Evolutionary conservation across 2,113 vertebrate genomes (phyloP).

Genomic region (Protobothrops mucrosquamatus): DNA sequence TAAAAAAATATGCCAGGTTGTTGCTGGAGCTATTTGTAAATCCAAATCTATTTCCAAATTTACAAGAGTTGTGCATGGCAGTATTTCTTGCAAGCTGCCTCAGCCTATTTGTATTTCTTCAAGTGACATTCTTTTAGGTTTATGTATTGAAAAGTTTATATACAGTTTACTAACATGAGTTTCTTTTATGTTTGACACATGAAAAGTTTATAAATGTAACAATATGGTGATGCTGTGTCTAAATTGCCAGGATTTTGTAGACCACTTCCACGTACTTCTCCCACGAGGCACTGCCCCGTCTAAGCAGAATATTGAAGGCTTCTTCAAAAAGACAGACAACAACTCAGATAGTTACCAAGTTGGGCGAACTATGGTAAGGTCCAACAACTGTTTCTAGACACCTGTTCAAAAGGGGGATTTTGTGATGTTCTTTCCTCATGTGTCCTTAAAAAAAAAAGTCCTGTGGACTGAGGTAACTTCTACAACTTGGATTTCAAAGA

Average conservation of each 20-base stretch:
- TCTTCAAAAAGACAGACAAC: slow-evolving; percentile 80
- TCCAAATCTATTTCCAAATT: not conserved
- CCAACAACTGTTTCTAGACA: not conserved
- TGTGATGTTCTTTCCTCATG: not conserved
- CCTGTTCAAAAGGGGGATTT: not conserved
- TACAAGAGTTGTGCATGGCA: not conserved
- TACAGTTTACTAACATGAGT: not conserved
- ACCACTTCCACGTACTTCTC: slow-evolving; percentile 89
- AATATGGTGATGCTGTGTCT: slow-evolving; percentile 5
- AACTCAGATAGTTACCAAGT: slow-evolving; percentile 88
- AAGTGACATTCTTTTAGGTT: slow-evolving; percentile 11
- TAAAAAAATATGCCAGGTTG: not conserved
- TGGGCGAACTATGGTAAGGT: slow-evolving; percentile 90
- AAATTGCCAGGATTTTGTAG: slow-evolving; percentile 84
- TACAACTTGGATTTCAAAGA: not conserved
- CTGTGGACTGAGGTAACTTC: not conserved
- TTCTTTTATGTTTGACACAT: not conserved
- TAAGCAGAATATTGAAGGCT: slow-evolving; percentile 80
- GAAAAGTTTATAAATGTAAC: slow-evolving; percentile 19
- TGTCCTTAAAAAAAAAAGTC: not conserved
- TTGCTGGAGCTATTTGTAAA: not conserved
- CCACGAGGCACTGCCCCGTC: slow-evolving; percentile 76
- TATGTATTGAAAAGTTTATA: not conserved
- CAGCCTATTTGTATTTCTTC: not conserved
- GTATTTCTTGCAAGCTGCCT: not conserved